phyloP scores from a whole-genome alignment of 2,113 vertebrate species.

The Nesoenas mayeri region DNA sequence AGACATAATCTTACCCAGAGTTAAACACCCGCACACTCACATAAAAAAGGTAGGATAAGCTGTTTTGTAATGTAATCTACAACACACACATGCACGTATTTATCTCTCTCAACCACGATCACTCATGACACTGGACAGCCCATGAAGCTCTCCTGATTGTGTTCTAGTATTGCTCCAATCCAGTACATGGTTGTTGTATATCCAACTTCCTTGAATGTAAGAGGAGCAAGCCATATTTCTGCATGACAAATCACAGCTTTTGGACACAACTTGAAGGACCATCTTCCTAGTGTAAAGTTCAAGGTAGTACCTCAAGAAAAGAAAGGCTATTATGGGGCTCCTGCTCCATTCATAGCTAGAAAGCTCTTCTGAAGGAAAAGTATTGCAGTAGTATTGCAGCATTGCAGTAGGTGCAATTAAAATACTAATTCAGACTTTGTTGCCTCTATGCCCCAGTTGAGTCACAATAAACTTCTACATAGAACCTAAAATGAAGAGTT shows the following conservation, averaged over 20 bases:
- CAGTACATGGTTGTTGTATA: not conserved
- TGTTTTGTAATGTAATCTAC: not conserved
- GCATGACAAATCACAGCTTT: not conserved
- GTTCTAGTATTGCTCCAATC: not conserved
- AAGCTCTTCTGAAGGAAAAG: not conserved
- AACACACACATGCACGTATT: not conserved
- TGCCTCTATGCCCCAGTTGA: not conserved
- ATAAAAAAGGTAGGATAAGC: not conserved
- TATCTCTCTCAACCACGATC: rapidly evolving
- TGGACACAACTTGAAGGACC: not conserved
- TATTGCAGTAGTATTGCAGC: too few species aligned
- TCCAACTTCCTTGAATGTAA: not conserved
- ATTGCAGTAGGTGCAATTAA: not conserved
- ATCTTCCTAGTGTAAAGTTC: not conserved
- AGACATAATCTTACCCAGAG: not conserved
- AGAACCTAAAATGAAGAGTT: not conserved
- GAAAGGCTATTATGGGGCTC: not conserved
- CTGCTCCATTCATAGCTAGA: not conserved
- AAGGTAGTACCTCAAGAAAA: not conserved
- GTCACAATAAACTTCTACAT: not conserved
- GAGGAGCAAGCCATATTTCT: not conserved
- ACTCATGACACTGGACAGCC: not conserved
- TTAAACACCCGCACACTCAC: not conserved
- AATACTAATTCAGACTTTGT: not conserved
- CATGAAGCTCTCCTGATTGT: rapidly evolving